phyloP scores from a whole-genome alignment of 2,113 vertebrate genomes.

The Anas platyrhynchos region DNA sequence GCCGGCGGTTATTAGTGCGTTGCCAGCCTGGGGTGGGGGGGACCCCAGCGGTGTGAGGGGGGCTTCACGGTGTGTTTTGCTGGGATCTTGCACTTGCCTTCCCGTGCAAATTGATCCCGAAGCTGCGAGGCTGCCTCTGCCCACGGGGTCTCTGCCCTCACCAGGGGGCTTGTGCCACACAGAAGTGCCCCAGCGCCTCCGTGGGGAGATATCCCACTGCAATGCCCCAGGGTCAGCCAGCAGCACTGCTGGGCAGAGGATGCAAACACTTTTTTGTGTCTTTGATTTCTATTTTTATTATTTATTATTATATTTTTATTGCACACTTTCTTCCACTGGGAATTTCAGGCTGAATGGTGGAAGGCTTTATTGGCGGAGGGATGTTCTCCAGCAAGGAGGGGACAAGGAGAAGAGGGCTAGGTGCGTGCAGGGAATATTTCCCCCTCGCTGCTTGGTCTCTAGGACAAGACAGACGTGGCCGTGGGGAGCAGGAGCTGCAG shows the following conservation, averaged over 20 bases:
- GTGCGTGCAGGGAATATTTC: neutral
- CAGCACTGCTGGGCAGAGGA: neutral
- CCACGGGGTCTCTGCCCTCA: neutral
- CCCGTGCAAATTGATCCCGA: neutral
- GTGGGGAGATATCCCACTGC: neutral
- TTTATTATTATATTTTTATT: too few relatives aligned
- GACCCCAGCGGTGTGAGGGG: rapidly evolving
- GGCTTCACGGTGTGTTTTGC: rapidly evolving
- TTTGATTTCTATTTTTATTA: neutral
- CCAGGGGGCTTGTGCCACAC: rapidly evolving
- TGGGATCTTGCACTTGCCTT: neutral
- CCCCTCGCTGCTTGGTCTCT: neutral
- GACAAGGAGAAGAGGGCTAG: neutral
- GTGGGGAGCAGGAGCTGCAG: too few relatives aligned
- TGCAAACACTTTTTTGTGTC: rapidly evolving
- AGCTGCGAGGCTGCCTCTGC: neutral
- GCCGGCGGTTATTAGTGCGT: neutral
- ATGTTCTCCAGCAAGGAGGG: neutral
- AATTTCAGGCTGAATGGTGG: rapidly evolving
- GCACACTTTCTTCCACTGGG: neutral
- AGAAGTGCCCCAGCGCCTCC: too few relatives aligned
- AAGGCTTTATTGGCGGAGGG: neutral
- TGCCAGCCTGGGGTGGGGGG: neutral
- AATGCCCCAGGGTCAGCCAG: neutral
- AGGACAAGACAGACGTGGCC: neutral